Base-by-base conservation (phyloP, 2,797 vertebrate species). In the Ceryle rudis region DNA sequence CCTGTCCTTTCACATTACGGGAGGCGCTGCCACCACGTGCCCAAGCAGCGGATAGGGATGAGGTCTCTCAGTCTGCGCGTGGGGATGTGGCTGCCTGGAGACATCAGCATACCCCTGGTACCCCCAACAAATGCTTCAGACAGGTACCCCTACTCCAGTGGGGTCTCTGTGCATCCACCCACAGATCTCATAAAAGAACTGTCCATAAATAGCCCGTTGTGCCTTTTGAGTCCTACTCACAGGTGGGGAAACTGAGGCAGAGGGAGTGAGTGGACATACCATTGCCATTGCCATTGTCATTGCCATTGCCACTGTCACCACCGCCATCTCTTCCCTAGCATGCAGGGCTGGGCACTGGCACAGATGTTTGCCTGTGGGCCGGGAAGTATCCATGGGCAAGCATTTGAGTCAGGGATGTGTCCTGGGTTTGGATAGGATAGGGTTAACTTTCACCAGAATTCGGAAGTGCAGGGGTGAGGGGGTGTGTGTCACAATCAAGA, bases 151-250 rank as follows among this genome's bases (percentile, higher is more conserved):
- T 18, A 18, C 11, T 33, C 26, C 15, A 4, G 5, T 4, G 17
- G 13, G 10, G 11, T 33, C 26, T 71, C 57, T 28, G 39, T n/a
- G 47, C 33, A 52, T 10, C 20, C 41, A 10, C 14, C 42, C 22
- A 1, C 0, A 14, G 31, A 44, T 8, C 41, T 47, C 46, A 29
- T 2, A 18, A 16, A 23, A 75, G 10, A 88, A 26, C 39, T 3
- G 3, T 6, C 33, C 26, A 5, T 6, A 19, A 49, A 7, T 7
- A 8, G 1, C 58, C 23, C 13, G 8, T 9, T 1, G 1, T 2
- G 8, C 3, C 35, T 46, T 64, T 44, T 3, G 4, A 47, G 18
- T 47, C 28, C 3, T 29, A 2, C n/a, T 66, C 28, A 28, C 47
- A 20, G 8, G 28, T 22, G 51, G 77, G 47, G 58, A 90, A 94